Evolutionary conservation across 1,140 invertebrate genomes (phyloP), one percentile per base, ranked within the genome.

Genomic region (Oncopodura yosiiana): DNA sequence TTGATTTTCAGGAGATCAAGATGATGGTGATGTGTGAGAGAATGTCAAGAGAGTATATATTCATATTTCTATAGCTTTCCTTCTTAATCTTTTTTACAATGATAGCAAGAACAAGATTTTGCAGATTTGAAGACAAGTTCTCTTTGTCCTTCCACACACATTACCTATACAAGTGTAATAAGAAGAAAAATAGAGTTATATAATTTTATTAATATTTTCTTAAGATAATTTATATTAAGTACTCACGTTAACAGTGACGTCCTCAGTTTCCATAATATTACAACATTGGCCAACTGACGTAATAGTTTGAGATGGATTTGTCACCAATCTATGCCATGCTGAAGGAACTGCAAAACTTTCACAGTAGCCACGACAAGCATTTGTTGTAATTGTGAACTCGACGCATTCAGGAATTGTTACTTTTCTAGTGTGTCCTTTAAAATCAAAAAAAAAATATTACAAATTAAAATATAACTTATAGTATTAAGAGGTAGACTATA

Each of bases 231-330:
- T n/a, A n/a, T n/a, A n/a, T n/a, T n/a, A n/a, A n/a, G n/a, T n/a
- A n/a, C n/a, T n/a, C n/a, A 64, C 62, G 19, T 45, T 55, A 3
- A 64, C 62, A 2, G 51, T 53, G 0, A 64, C 62, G 44, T 64
- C 62, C 42, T 64, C 62, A 0, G 62, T 64, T 37, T 64, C 62
- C 80, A 87, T 86, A 51, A 90, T 90, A 69, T 85, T 87, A 69
- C 87, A 92, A 67, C 87, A 91, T 65, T 88, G 82, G 1, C 85
- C 86, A n/a, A 87, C 75, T 1, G 86, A 88, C 0, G 87, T 88
- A 44, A 91, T 81, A 1, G 82, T 76, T 65, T 85, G 80, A 23
- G 78, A 75, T 3, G 77, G 77, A 60, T 81, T 80, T 21, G 68
- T 67, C 11, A 56, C 29, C 3, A 77, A 56, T 0, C 75, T 75